Conservation (phyloP, 2,113 vertebrate species). For the Catharus minimus region DNA sequence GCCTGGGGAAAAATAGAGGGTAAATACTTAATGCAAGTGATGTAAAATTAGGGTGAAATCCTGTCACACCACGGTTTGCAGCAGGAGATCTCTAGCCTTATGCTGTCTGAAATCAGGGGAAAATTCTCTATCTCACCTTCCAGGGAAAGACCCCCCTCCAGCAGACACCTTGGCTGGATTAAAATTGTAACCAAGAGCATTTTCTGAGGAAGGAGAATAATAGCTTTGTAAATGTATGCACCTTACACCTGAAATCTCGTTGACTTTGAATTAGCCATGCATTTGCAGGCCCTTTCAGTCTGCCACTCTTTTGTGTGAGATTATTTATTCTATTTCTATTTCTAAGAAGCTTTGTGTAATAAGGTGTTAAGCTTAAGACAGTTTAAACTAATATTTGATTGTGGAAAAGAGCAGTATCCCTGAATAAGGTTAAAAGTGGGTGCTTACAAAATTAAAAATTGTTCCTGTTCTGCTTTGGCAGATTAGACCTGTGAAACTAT, state of each 20-base stretch:
- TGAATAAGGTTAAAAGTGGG: slow-evolving; percentile 17
- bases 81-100: not conserved
- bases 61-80: not conserved
- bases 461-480: slow-evolving; percentile 5
- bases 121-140: not conserved
- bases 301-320: slow-evolving; percentile 4
- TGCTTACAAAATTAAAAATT: slow-evolving; percentile 48
- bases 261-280: slow-evolving; percentile 36
- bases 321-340: slow-evolving; percentile 50
- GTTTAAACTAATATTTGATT: slow-evolving; percentile 59
- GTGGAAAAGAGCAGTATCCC: not conserved
- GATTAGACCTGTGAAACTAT: slow-evolving; percentile 39
- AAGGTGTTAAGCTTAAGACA: slow-evolving; percentile 28
- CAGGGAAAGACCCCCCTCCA: not conserved
- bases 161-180: not conserved
- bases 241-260: not conserved
- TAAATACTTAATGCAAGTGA: not conserved
- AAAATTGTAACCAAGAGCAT: not conserved
- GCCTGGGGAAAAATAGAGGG: not conserved
- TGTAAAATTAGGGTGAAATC: not conserved
- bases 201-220: slow-evolving; percentile 6
- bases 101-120: not conserved
- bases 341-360: slow-evolving; percentile 62
- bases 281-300: not conserved
- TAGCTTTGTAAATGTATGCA: not conserved